Percentiles rank a stretch among this genome's conserved stretches.
phyloP scores from a whole-genome alignment of 23 tunicate genomes.

The Aplidium turbinatum region DNA sequence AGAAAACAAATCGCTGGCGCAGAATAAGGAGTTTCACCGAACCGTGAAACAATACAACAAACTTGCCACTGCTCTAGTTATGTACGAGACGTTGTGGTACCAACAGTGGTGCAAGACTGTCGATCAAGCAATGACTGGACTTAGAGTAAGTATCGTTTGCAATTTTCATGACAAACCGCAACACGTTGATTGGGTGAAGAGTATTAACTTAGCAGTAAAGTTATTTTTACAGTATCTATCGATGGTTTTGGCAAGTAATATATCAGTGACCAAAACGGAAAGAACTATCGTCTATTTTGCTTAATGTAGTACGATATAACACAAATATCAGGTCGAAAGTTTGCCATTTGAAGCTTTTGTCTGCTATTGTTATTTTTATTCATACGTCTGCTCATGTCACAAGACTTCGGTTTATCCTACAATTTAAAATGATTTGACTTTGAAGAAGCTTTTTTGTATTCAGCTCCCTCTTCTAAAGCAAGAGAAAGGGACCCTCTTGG shows the following conservation, averaged over 20 bases:
- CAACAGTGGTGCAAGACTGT: slow-evolving; percentile 92
- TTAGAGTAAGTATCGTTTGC: slow-evolving; percentile 50
- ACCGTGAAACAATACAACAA: slow-evolving; percentile 86
- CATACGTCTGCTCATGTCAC: neutral
- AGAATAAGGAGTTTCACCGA: slow-evolving; percentile 77
- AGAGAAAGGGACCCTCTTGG: slow-evolving; percentile 57
- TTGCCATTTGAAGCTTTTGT: neutral
- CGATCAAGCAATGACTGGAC: slow-evolving; percentile 58
- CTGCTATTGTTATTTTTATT: neutral
- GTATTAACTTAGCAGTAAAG: no score
- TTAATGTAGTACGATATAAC: no score
- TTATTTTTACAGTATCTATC: no score
- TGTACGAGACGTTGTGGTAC: slow-evolving; percentile 83
- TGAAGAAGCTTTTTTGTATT: neutral
- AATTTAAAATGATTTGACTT: neutral
- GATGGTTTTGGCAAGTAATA: no score
- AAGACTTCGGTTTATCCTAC: no score
- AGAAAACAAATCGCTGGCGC: slow-evolving; percentile 70
- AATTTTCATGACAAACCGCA: no score
- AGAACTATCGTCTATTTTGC: no score
- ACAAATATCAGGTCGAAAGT: no score
- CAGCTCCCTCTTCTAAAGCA: slow-evolving; percentile 55
- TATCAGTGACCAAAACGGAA: no score
- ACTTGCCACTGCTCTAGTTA: slow-evolving; percentile 77
- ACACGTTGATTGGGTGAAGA: no score